Conservation (phyloP, 1,140 invertebrate species). For the Drosophila parabipectinata region DNA sequence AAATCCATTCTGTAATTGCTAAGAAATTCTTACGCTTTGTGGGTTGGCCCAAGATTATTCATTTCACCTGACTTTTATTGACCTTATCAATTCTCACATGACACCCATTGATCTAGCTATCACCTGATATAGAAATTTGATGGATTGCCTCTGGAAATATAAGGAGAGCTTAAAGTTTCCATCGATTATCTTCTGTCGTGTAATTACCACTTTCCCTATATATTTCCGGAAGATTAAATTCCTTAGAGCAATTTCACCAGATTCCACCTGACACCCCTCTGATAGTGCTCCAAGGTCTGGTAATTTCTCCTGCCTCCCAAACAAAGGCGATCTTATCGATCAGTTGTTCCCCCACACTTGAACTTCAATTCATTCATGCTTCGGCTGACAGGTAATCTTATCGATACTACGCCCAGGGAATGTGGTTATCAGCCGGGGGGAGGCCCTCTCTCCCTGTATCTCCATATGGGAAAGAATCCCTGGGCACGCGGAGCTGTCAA, state of each 20-base stretch:
- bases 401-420: constrained; percentile 32
- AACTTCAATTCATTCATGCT: constrained; percentile 46
- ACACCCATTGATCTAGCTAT: background rate
- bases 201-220: background rate
- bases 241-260: constrained; percentile 8
- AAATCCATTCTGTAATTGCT: background rate
- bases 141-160: background rate
- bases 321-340: constrained; percentile 26
- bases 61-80: background rate
- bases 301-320: constrained; percentile 25
- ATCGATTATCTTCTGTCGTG: background rate
- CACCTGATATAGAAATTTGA: constrained; percentile 6
- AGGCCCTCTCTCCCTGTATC: constrained; percentile 4
- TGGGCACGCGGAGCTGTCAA: constrained; percentile 30
- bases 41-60: background rate
- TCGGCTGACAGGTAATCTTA: constrained; percentile 20
- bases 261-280: constrained; percentile 19
- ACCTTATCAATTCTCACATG: constrained; percentile 7
- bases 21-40: too few species aligned
- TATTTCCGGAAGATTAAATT: background rate
- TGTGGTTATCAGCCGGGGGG: constrained; percentile 29
- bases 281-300: constrained; percentile 14
- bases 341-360: constrained; percentile 22
- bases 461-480: background rate
- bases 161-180: background rate